Base-by-base conservation (phyloP, 2,113 vertebrate species). In the Prinia subflava region DNA sequence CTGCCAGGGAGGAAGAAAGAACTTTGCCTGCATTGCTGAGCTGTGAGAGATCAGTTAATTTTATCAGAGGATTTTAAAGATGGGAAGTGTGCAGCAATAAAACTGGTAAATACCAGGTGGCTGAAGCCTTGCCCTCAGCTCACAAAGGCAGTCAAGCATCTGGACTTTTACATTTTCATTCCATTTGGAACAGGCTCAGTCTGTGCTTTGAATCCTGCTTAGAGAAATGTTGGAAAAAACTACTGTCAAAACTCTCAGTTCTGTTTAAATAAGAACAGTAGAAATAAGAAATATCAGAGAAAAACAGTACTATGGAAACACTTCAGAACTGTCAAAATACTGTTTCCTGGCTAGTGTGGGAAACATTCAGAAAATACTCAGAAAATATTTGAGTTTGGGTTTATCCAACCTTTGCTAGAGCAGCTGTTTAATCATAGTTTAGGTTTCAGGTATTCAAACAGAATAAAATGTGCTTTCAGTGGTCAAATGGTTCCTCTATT, bases 1-100 rank as follows among this genome's bases (percentile, higher is more conserved):
- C 49, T 94, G 52, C 41, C 60, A 87, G 67, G 64, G 41, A 57
- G 20, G 73, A 94, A 82, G 81, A 62, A 89, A 74, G 37, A 67
- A 60, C 53, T 65, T 57, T 76, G 83, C 80, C 76, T 92, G 69
- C 62, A 28, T 42, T 53, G 62, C 53, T 94, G 64, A 77, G 35
- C 56, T 62, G 42, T 68, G 87, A 92, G 84, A 89, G n/a, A 73
- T 27, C 73, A 46, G 84, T 91, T 94, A 89, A 94, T 87, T 39
- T 39, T 39, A 39, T 39, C 39, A 87, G 57, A 71, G 50, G 37
- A 33, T 60, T 71, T 89, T 47, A 67, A 87, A 87, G 74, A 94
- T 49, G 65, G 52, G 60, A 75, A 91, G 24, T 17, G 44, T 25
- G n/a, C 50, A 83, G 76, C 52, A 74, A n/a, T 20, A 80, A 73